These are phyloP conservation scores for Pelosia muscerda DNA, from an alignment of 2,888 invertebrate species.

Conservation along the genomic window DNA sequence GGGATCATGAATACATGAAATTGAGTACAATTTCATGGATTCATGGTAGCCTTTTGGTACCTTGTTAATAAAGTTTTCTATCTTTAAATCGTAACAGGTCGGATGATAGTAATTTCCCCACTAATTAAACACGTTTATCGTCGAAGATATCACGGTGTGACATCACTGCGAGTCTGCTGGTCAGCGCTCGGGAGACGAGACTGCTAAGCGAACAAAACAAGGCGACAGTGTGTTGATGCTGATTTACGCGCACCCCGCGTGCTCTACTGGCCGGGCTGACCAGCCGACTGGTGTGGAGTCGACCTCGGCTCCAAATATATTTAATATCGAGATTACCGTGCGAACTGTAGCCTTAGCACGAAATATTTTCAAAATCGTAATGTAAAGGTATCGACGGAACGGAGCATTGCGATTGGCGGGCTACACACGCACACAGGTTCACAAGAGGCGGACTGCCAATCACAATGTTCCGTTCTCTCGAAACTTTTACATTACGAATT, in stretches of 20 bases:
- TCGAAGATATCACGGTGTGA: conserved; percentile 17
- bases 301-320: conserved; percentile 9
- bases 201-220: conserved; percentile 74
- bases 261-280: conserved; percentile 78
- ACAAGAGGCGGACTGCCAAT: too few species aligned
- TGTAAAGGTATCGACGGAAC: too few species aligned
- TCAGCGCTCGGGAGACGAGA: conserved; percentile 35
- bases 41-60: too few species aligned
- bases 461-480: too few species aligned
- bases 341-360: too few species aligned
- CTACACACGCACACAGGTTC: too few species aligned
- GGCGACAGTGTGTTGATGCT: conserved; percentile 81
- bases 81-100: neutral
- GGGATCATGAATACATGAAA: neutral
- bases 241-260: conserved; percentile 80
- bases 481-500: too few species aligned
- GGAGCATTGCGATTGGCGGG: too few species aligned
- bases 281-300: conserved; percentile 54
- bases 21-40: too few species aligned
- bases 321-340: neutral
- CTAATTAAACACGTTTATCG: conserved; percentile 25
- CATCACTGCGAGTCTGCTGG: conserved; percentile 12
- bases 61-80: neutral
- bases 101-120: conserved; percentile 5
- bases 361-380: too few species aligned